Percentiles rank a stretch among this genome's conserved stretches.
phyloP scores from a whole-genome alignment of 2,888 invertebrate species.

The Enchytraeus crypticus region DNA sequence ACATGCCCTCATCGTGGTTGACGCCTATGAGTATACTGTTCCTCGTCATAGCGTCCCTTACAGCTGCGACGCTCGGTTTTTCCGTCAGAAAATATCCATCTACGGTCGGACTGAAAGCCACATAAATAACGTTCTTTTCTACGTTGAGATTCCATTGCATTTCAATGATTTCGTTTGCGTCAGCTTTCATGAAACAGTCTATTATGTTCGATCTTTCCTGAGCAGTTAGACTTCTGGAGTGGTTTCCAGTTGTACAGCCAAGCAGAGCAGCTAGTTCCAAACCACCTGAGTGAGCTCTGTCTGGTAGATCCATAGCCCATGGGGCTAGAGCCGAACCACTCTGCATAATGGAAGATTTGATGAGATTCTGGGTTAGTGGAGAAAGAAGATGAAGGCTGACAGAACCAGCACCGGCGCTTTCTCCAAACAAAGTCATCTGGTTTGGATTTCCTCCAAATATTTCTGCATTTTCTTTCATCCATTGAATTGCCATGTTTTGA shows the following conservation, averaged over 20 bases:
- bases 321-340: slow-evolving; percentile 28
- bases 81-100: slow-evolving; percentile 80
- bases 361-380: slow-evolving; percentile 27
- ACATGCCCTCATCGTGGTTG: slow-evolving; percentile 89
- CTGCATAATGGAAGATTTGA: slow-evolving; percentile 35
- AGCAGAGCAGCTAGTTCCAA: slow-evolving; percentile 54
- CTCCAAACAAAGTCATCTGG: slow-evolving; percentile 36
- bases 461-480: slow-evolving; percentile 80
- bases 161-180: neutral
- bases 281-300: slow-evolving; percentile 55
- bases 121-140: slow-evolving; percentile 1
- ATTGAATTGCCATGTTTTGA: slow-evolving; percentile 82
- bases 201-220: too few relatives aligned
- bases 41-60: slow-evolving; percentile 74
- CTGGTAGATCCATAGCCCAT: slow-evolving; percentile 29
- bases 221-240: too few relatives aligned
- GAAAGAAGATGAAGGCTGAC: slow-evolving; percentile 33
- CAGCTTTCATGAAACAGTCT: neutral
- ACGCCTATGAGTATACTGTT: slow-evolving; percentile 85
- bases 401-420: slow-evolving; percentile 32
- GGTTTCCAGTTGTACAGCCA: neutral
- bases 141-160: neutral
- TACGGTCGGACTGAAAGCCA: slow-evolving; percentile 82
- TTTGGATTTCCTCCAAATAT: slow-evolving; percentile 35
- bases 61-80: slow-evolving; percentile 74